phyloP scores from a whole-genome alignment of 2,888 invertebrate genomes.

The Spatulosminthurus flaviceps region DNA sequence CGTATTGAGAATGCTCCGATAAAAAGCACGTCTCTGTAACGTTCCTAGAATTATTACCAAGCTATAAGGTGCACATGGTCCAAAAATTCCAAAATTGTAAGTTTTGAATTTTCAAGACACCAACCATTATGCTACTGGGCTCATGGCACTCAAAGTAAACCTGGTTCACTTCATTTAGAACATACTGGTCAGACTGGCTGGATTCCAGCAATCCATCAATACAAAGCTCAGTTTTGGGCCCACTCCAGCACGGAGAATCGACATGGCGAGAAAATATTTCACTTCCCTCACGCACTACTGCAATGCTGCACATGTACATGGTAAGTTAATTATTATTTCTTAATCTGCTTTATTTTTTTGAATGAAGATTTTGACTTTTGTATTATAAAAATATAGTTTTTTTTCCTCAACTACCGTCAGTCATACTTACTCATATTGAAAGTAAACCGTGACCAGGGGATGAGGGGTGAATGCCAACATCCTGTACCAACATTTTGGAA shows the following conservation, averaged over 20 bases:
- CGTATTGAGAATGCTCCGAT: not conserved
- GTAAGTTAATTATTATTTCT: not conserved
- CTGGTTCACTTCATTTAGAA: too few species aligned
- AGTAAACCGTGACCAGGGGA: not conserved
- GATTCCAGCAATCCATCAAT: slow-evolving; percentile 9
- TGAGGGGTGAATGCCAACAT: not conserved
- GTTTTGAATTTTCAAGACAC: too few species aligned
- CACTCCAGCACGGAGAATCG: not conserved
- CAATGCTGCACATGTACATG: not conserved
- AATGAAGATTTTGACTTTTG: not conserved
- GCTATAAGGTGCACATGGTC: too few species aligned
- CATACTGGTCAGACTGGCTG: not conserved
- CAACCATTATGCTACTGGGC: too few species aligned
- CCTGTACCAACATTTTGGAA: not conserved
- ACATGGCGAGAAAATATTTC: not conserved
- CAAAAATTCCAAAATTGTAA: too few species aligned
- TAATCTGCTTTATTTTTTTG: not conserved
- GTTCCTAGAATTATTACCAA: not conserved
- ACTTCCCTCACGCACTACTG: not conserved
- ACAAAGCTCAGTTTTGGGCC: not conserved
- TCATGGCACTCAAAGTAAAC: too few species aligned
- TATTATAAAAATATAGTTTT: not conserved
- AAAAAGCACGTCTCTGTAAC: not conserved
- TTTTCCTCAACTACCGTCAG: too few species aligned
- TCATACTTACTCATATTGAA: not conserved